Evolutionary conservation across 2,113 vertebrate species (phyloP), one percentile per base, ranked within the genome.

Genomic region (Pavo muticus): DNA sequence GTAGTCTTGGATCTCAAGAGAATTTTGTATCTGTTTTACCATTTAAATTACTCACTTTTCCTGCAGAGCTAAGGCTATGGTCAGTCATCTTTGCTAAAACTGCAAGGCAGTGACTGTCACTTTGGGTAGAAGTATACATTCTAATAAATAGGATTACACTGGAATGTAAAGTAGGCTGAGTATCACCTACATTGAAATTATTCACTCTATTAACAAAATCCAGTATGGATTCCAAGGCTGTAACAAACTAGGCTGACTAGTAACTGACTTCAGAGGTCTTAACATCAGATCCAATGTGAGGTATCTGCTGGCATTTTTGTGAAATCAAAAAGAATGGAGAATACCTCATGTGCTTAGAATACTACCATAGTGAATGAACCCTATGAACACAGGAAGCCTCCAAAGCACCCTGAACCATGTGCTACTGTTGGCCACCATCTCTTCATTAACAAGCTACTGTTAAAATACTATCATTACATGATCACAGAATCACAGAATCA

Each of bases 21-120:
- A 90, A 91, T 89, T 84, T 56, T 54, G 44, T n/a, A 76, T 67
- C 24, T 77, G 18, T 67, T 85, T 91, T 95, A 59, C 21, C 63
- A 56, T 88, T 70, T 63, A 59, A 91, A 72, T 87, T 54, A 50
- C 18, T 87, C 14, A 63, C 76, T 88, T 83, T 50, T 93, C 54
- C 67, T 37, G 23, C 23, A 87, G 29, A 52, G 37, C 25, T 69
- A 85, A 79, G n/a, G 6, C 47, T 57, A 24, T 0, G 1, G 8
- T 72, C 9, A 5, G 16, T 65, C 4, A 3, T 82, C 87, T 86
- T 82, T 64, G 32, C 44, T 40, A 44, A 14, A 65, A 4, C 10
- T 88, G 59, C 23, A 78, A 69, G 14, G 19, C 20, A 86, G 64
- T 29, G 17, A 64, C 56, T 32, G 30, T 59, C 13, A 57, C 10